Conservation (phyloP, 1,140 invertebrate species). For the Euura lappo region DNA sequence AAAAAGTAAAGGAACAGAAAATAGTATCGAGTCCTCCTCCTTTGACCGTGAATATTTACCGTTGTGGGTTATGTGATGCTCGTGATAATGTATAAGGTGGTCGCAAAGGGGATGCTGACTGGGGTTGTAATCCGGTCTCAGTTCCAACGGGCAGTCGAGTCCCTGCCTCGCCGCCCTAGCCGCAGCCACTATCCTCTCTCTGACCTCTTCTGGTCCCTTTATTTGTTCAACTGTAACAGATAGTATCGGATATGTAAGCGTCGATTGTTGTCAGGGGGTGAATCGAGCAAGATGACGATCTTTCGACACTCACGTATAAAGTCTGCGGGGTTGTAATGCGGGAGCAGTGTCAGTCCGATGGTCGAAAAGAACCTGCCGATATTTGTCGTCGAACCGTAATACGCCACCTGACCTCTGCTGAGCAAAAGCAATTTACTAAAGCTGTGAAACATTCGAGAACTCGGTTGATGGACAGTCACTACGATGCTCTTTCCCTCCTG, state of each 20-base stretch:
- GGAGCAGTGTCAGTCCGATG: slow-evolving; percentile 76
- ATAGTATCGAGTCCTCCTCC: neutral
- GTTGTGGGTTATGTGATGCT: slow-evolving; percentile 56
- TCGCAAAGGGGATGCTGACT: slow-evolving; percentile 56
- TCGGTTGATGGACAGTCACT: slow-evolving; percentile 86
- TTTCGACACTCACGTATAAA: slow-evolving; percentile 76
- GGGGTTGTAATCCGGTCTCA: slow-evolving; percentile 58
- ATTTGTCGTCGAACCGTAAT: slow-evolving; percentile 78
- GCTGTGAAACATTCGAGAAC: slow-evolving; percentile 88
- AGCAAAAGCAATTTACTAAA: slow-evolving; percentile 83
- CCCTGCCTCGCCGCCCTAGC: slow-evolving; percentile 65
- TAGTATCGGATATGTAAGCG: slow-evolving; percentile 9
- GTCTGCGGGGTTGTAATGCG: slow-evolving; percentile 87
- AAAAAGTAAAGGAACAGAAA: neutral
- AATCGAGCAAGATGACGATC: neutral
- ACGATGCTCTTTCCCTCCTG: slow-evolving; percentile 83
- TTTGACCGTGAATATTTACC: slow-evolving; percentile 29
- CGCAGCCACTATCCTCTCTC: slow-evolving; percentile 73
- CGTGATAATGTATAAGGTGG: slow-evolving; percentile 61
- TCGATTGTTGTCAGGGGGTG: neutral
- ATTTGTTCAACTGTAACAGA: slow-evolving; percentile 75
- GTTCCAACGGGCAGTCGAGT: slow-evolving; percentile 66
- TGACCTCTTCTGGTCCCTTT: slow-evolving; percentile 72
- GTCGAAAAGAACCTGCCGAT: slow-evolving; percentile 79
- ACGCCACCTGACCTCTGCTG: slow-evolving; percentile 79